A percentile compares a stretch with the other conserved stretches of the same genome.
Conservation (phyloP, 2,113 vertebrate genomes). For the Prionailurus bengalensis region DNA sequence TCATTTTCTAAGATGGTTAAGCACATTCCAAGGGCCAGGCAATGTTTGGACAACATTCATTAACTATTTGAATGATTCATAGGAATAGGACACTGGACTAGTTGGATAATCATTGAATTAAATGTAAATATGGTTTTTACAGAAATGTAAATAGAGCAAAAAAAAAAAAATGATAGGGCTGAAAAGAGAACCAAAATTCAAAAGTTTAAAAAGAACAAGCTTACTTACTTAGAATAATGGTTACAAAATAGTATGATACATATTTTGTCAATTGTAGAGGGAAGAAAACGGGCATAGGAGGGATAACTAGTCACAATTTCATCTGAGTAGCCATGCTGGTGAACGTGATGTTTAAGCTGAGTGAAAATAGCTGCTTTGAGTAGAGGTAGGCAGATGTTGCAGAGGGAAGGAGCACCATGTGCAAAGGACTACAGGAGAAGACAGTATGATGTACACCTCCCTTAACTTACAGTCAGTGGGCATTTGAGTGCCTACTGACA, state of each 20-base stretch:
- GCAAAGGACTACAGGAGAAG: not conserved
- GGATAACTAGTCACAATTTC: not conserved
- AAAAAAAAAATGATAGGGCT: not conserved
- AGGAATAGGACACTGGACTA: not conserved
- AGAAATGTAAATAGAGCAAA: not conserved
- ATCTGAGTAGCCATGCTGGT: not conserved
- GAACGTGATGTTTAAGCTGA: not conserved
- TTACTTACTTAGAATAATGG: not conserved
- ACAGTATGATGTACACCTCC: accelerated
- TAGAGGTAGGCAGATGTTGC: accelerated
- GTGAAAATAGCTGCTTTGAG: not conserved
- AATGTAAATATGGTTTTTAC: not conserved
- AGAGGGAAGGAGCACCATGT: not conserved
- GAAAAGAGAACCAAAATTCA: not conserved
- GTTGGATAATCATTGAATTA: not conserved
- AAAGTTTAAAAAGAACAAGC: not conserved
- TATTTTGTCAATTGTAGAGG: not conserved
- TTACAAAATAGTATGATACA: not conserved
- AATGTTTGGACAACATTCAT: not conserved
- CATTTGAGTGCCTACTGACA: not conserved
- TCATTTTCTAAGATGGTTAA: not conserved
- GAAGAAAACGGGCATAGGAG: not conserved
- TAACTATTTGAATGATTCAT: not conserved
- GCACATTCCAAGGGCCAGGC: not conserved
- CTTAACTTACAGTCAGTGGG: not conserved